A percentile compares a stretch with the other conserved stretches of the same genome.
Conservation (phyloP, 1,140 invertebrate genomes). For the Trichonephila inaurata region DNA sequence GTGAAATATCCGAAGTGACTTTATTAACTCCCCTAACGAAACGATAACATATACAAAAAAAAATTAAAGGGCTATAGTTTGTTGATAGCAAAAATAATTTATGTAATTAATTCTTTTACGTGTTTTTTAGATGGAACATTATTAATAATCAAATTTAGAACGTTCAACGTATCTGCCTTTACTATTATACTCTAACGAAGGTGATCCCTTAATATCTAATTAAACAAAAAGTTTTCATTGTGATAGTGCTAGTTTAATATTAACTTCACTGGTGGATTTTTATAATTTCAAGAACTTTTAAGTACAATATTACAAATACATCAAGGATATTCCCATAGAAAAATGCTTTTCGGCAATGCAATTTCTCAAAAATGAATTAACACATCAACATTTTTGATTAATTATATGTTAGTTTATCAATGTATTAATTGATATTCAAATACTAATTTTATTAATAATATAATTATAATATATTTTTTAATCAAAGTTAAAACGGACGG, state of each 20-base stretch:
- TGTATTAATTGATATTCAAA: too few relatives aligned
- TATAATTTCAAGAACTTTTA: too few relatives aligned
- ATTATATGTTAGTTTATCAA: too few relatives aligned
- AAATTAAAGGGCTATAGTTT: neutral
- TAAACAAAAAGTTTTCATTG: slow-evolving; percentile 6
- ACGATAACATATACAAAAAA: neutral
- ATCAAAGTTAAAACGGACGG: too few relatives aligned
- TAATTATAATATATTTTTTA: too few relatives aligned
- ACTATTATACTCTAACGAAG: slow-evolving; percentile 5
- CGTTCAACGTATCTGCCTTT: slow-evolving; percentile 26
- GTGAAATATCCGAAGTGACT: neutral
- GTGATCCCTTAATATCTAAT: slow-evolving; percentile 36
- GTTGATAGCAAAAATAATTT: neutral
- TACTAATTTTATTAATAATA: too few relatives aligned
- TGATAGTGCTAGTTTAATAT: slow-evolving; percentile 29
- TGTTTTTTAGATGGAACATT: neutral
- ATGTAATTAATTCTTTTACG: neutral
- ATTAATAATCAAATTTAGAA: neutral
- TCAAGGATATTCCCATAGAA: too few relatives aligned
- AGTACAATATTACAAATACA: too few relatives aligned
- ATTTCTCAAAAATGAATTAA: too few relatives aligned
- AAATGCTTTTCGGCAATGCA: too few relatives aligned
- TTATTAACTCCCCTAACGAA: neutral
- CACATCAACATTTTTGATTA: too few relatives aligned
- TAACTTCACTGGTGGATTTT: neutral